Evolutionary conservation across 2,888 invertebrate species (phyloP).

Genomic region (Eurytoma californica): DNA sequence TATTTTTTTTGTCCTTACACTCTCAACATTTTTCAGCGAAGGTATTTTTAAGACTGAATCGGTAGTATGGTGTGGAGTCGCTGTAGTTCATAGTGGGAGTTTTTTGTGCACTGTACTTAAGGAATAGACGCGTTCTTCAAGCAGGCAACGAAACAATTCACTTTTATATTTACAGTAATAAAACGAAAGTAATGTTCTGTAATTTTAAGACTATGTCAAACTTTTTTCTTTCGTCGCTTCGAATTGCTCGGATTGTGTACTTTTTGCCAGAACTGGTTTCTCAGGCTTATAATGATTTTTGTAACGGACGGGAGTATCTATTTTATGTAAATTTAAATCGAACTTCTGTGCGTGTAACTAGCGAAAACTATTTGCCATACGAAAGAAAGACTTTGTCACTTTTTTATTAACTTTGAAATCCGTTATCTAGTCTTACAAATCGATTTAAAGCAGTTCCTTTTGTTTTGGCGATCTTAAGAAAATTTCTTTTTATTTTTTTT

Average conservation of each 20-base stretch:
- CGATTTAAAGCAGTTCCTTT: not conserved
- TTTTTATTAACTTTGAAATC: conserved; percentile 16
- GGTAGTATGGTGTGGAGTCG: conserved; percentile 52
- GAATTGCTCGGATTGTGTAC: conserved; percentile 23
- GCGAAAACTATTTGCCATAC: conserved; percentile 9
- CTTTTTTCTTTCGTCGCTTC: conserved; percentile 17
- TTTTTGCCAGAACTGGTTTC: conserved; percentile 45
- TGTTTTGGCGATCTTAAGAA: not conserved
- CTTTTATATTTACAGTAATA: conserved; percentile 19
- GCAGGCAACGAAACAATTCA: conserved; percentile 35
- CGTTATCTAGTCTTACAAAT: not conserved
- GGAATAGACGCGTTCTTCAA: conserved; percentile 35
- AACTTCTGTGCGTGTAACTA: conserved; percentile 24
- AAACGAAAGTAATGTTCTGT: not conserved
- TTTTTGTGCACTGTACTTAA: conserved; percentile 59
- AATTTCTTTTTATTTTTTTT: not conserved
- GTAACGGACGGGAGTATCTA: conserved; percentile 5
- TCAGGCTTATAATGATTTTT: conserved; percentile 26
- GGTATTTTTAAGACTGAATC: conserved; percentile 60
- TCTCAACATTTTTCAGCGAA: conserved; percentile 39
- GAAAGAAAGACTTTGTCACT: not conserved
- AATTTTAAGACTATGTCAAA: conserved; percentile 19
- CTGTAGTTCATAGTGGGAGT: conserved; percentile 51
- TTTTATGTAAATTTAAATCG: conserved; percentile 2
- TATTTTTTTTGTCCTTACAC: conserved; percentile 7